phyloP scores from a whole-genome alignment of 1,140 invertebrate genomes.

The Pogonus chalceus region DNA sequence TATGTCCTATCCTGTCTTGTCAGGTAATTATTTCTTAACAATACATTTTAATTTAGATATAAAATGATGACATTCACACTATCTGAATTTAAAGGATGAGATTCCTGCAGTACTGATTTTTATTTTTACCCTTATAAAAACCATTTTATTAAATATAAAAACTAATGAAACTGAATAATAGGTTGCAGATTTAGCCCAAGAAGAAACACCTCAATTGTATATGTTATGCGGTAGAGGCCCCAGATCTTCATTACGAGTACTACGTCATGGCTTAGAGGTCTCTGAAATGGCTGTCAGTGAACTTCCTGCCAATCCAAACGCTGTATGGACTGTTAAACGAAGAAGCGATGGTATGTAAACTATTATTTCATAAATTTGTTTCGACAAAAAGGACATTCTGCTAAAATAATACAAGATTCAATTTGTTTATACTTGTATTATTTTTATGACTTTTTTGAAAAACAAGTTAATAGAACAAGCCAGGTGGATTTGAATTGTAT shows the following conservation, averaged over 20 bases:
- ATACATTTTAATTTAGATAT: neutral
- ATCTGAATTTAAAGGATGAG: too few relatives aligned
- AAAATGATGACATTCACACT: conserved; percentile 8
- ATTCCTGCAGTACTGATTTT: conserved; percentile 15
- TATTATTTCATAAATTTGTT: too few relatives aligned
- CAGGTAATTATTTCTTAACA: conserved; percentile 49
- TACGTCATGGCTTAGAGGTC: conserved; percentile 94
- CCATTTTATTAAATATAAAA: too few relatives aligned
- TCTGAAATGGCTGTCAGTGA: conserved; percentile 99
- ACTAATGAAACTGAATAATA: too few relatives aligned
- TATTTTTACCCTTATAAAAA: conserved; percentile 17
- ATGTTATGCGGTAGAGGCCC: conserved; percentile 92
- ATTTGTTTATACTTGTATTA: too few relatives aligned
- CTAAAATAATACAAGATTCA: too few relatives aligned
- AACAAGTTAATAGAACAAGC: neutral
- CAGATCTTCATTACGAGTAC: conserved; percentile 81
- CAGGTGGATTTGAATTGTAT: conserved; percentile 16
- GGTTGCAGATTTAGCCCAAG: conserved; percentile 81
- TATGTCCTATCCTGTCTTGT: conserved; percentile 86
- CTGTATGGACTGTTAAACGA: conserved; percentile 98
- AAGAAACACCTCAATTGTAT: conserved; percentile 98
- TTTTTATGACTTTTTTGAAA: conserved; percentile 7
- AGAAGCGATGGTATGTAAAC: conserved; percentile 81
- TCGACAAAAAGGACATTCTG: too few relatives aligned
- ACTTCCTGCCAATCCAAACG: conserved; percentile 96